Conservation (phyloP, 2,113 vertebrate genomes). For the Labrus mixtus region DNA sequence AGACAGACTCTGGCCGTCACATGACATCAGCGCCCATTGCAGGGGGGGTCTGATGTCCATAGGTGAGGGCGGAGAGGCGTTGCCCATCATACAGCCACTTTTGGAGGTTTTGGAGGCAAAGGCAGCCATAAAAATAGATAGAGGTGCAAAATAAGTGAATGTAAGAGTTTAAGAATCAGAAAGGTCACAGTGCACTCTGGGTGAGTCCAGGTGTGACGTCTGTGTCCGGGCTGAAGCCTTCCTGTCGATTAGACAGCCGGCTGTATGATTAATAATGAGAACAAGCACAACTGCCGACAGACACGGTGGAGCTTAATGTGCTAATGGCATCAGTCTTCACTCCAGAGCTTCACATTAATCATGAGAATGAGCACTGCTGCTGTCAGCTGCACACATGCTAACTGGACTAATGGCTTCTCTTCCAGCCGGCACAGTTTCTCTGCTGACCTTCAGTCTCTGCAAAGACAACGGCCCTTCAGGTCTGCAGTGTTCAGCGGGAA, state of each 20-base stretch:
- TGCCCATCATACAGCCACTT: too few species aligned
- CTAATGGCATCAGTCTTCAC: slow-evolving; percentile 36
- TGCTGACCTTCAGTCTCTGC: not conserved
- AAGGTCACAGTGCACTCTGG: not conserved
- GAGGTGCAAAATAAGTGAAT: not conserved
- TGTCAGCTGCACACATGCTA: slow-evolving; percentile 19
- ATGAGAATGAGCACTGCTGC: slow-evolving; percentile 10
- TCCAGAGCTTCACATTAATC: slow-evolving; percentile 27
- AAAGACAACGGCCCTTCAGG: not conserved
- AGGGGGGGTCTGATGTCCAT: too few species aligned
- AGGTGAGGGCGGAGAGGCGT: too few species aligned
- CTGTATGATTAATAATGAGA: slow-evolving; percentile 26
- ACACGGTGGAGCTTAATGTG: slow-evolving; percentile 28
- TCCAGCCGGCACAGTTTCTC: slow-evolving; percentile 7
- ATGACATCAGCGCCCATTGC: too few species aligned
- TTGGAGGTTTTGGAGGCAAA: not conserved
- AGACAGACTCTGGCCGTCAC: too few species aligned
- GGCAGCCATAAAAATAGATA: not conserved
- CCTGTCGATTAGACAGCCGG: slow-evolving; percentile 1
- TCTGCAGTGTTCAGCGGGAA: not conserved
- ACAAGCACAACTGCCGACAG: slow-evolving; percentile 11
- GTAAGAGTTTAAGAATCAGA: not conserved
- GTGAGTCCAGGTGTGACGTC: slow-evolving; percentile 1
- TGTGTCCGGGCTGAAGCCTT: slow-evolving; percentile 12
- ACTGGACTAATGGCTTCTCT: slow-evolving; percentile 25